These are phyloP conservation scores for Indicator maculatus DNA, from an alignment of 2,113 vertebrate species.

Conservation along the genomic window DNA sequence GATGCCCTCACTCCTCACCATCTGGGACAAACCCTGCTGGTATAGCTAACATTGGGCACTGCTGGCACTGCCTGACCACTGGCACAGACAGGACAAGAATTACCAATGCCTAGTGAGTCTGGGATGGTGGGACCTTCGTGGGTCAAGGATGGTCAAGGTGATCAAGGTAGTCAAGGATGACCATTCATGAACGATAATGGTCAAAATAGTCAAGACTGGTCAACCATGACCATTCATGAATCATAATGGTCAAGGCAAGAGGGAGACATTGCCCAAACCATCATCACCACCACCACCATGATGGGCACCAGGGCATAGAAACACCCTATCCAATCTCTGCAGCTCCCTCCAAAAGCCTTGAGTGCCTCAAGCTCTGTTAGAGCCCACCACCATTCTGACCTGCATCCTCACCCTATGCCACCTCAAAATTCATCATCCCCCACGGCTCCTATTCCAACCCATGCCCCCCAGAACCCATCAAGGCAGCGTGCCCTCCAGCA, in stretches of 20 bases:
- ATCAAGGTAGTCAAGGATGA: not conserved
- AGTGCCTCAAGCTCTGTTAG: not conserved
- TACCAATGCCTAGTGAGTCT: no score
- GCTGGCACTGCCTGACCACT: fast-evolving
- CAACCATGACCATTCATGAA: no score
- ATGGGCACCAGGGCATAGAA: not conserved
- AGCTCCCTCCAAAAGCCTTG: not conserved
- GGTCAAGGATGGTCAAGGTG: not conserved
- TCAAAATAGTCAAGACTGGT: not conserved
- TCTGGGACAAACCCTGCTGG: not conserved
- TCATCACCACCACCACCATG: fast-evolving
- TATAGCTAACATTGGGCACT: fast-evolving
- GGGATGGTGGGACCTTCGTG: not conserved
- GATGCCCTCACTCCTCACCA: fast-evolving
- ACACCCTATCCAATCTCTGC: not conserved
- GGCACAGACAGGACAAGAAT: not conserved
- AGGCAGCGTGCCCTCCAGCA: fast-evolving
- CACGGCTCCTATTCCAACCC: fast-evolving
- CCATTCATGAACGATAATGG: not conserved
- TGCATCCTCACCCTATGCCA: fast-evolving
- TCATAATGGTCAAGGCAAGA: not conserved
- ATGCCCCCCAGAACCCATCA: fast-evolving
- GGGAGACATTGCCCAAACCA: not conserved
- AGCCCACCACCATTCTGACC: not conserved
- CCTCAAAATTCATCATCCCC: not conserved